These are phyloP conservation scores for Anguilla megastoma DNA, from an alignment of 2,797 vertebrate species.

Conservation along the genomic window DNA sequence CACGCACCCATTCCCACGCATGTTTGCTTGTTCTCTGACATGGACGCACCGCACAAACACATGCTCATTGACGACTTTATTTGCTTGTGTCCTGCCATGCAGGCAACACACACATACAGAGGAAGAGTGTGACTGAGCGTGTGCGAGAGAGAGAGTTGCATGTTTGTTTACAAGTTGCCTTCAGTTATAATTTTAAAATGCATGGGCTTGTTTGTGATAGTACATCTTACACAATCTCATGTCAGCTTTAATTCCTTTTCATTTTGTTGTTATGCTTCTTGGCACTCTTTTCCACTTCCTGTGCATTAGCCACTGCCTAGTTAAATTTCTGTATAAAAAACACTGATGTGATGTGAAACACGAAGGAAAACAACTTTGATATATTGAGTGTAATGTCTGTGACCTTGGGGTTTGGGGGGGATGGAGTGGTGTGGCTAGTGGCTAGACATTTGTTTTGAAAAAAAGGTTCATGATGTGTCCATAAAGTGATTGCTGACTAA, in stretches of 20 bases:
- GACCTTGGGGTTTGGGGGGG: not conserved
- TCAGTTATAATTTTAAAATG: not conserved
- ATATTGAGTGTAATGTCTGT: not conserved
- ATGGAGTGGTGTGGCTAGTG: not conserved
- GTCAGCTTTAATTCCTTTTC: not conserved
- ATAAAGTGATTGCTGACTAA: not conserved
- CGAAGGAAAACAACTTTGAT: not conserved
- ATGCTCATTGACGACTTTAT: not conserved
- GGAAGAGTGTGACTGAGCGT: not conserved
- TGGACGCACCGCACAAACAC: slow-evolving; percentile 1
- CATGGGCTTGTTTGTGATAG: not conserved
- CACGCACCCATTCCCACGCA: slow-evolving; percentile 15
- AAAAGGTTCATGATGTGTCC: not conserved
- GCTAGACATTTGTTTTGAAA: not conserved
- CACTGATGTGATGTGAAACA: not conserved
- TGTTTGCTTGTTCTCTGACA: slow-evolving; percentile 15
- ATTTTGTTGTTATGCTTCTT: not conserved
- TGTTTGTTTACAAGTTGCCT: not conserved
- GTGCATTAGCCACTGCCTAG: not conserved
- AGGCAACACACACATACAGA: not conserved
- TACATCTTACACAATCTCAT: not conserved
- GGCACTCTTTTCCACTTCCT: not conserved
- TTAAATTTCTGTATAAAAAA: not conserved
- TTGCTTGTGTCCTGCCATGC: no score
- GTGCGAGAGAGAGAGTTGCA: not conserved